Percentiles rank a stretch among this genome's conserved stretches.
Evolutionary conservation across 2,797 vertebrate genomes (phyloP).

Genomic region (Gymnothorax reevesii): DNA sequence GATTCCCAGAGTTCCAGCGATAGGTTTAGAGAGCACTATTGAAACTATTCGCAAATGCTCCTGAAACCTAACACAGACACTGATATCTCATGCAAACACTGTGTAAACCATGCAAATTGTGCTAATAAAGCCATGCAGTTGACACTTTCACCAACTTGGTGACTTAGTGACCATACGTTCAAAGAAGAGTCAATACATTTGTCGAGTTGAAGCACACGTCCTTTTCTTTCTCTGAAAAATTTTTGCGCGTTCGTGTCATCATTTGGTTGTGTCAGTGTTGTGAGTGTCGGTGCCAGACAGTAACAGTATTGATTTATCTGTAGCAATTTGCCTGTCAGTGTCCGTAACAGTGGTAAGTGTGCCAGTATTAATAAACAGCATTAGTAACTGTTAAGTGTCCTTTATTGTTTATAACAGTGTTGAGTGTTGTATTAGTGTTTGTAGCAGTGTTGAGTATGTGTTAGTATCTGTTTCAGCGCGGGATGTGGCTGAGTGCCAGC

Average conservation of each 20-base stretch:
- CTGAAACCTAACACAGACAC: too few relatives aligned
- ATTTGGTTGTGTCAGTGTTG: constrained; percentile 30
- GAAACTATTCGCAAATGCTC: too few relatives aligned
- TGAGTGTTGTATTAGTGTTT: not conserved
- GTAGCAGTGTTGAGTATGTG: not conserved
- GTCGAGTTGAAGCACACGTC: too few relatives aligned
- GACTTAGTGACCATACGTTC: too few relatives aligned
- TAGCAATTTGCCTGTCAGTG: not conserved
- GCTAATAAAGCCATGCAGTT: too few relatives aligned
- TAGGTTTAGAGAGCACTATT: too few relatives aligned
- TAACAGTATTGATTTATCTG: not conserved
- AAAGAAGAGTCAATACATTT: too few relatives aligned
- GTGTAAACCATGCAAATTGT: too few relatives aligned
- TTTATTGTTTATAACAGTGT: constrained; percentile 15
- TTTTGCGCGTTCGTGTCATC: constrained; percentile 25
- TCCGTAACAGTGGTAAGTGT: not conserved
- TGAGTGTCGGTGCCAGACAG: constrained; percentile 12
- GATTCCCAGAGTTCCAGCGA: too few relatives aligned
- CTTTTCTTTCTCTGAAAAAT: too few relatives aligned
- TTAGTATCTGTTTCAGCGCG: constrained; percentile 7
- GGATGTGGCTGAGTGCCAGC: constrained; percentile 48
- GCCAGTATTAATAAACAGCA: not conserved
- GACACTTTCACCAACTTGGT: too few relatives aligned
- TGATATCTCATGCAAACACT: too few relatives aligned
- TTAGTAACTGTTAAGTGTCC: constrained; percentile 26